phyloP scores from a whole-genome alignment of 2,113 vertebrate genomes.

The Cyphomyrus plagiostoma region DNA sequence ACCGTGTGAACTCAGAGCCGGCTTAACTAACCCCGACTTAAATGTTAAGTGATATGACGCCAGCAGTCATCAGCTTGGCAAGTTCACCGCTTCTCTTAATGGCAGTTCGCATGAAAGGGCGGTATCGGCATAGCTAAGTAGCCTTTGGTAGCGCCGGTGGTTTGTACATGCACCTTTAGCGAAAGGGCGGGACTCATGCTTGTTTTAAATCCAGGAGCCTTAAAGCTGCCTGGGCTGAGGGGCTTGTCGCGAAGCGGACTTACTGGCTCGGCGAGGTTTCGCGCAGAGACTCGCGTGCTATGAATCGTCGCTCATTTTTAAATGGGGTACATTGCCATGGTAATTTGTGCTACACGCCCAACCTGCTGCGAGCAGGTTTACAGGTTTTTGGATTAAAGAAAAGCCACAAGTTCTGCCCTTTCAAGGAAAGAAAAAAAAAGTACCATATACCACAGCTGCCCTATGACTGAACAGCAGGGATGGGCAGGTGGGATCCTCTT shows the following conservation, averaged over 20 bases:
- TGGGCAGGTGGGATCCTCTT: neutral
- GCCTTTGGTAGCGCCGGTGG: neutral
- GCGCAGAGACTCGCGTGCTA: neutral
- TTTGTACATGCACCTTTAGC: neutral
- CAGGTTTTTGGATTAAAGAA: neutral
- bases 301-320: neutral
- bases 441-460: neutral
- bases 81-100: neutral
- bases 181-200: neutral
- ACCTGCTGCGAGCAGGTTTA: neutral
- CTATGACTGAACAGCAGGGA: neutral
- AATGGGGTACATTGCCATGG: neutral
- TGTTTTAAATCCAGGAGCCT: neutral
- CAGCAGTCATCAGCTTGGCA: neutral
- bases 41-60: neutral
- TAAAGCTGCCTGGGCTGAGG: neutral
- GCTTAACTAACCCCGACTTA: neutral
- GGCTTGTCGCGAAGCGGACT: neutral
- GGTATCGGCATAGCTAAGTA: neutral
- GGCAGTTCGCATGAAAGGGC: neutral
- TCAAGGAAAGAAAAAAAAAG: neutral
- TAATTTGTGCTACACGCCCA: neutral
- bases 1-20: neutral
- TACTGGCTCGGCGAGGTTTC: neutral
- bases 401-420: neutral